Evolutionary conservation across 2,797 vertebrate species (phyloP).

Genomic region (Onychomys torridus): DNA sequence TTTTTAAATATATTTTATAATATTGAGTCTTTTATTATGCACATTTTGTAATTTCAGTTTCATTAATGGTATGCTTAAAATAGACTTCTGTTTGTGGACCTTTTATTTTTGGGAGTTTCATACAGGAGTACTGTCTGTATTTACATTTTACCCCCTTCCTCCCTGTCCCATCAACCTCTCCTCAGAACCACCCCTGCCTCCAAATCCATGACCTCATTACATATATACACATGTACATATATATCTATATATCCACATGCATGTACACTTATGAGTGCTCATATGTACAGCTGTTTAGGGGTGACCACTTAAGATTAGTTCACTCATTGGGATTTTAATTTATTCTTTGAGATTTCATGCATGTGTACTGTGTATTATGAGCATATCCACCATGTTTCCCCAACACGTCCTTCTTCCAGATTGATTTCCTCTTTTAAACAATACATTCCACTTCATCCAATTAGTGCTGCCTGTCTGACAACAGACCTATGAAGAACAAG

Average conservation of each 20-base stretch:
- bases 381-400: neutral
- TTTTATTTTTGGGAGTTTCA: neutral
- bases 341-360: neutral
- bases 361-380: neutral
- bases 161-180: neutral
- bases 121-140: neutral
- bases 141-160: neutral
- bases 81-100: neutral
- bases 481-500: neutral
- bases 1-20: neutral
- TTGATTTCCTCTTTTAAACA: neutral
- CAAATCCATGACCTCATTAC: neutral
- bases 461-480: neutral
- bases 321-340: neutral
- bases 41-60: neutral
- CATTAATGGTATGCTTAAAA: neutral
- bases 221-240: neutral
- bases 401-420: neutral
- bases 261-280: neutral
- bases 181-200: neutral
- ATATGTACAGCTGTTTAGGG: neutral
- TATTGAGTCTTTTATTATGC: neutral
- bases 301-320: neutral
- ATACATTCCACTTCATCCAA: neutral
- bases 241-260: neutral